Base-by-base conservation (phyloP, 2,113 vertebrate genomes). In the Rhizomys pruinosus region DNA sequence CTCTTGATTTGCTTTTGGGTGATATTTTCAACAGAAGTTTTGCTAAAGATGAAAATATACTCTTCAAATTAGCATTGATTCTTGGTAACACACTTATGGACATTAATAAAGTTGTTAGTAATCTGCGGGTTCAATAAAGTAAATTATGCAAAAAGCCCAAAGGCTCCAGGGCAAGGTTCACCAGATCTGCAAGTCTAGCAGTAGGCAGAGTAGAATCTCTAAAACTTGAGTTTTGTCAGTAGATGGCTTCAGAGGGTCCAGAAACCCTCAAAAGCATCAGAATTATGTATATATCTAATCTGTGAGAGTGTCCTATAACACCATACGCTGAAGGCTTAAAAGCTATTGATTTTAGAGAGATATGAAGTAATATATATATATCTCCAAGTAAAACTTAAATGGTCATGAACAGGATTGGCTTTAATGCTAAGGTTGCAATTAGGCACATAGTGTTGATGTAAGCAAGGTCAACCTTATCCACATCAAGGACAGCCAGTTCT, bases 371-470 rank as follows among this genome's bases (percentile, higher is more conserved):
- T 76, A 61, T 42, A 44, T 77, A 15, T 94, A 84, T 80, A 72
- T 92, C 69, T 47, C 47, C 85, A 82, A 85, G 44, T 84, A 76
- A 88, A 79, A 68, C 84, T 57, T 47, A 87, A 52, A 5, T 59
- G 64, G 37, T 29, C 71, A 13, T 76, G 77, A 64, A 94, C 47
- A 91, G 52, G 34, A 71, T 80, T 76, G 74, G 23, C 27, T 94
- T 89, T 92, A 80, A 76, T 84, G 42, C 78, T 79, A 92, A 69
- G 69, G 55, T 90, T 93, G 77, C 64, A 84, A 80, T 89, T 72
- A 92, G 78, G 66, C 29, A 16, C 68, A 29, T 52, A 52, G 11
- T 11, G 11, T 52, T 52, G 47, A 52, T 37, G 76, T 61, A 52
- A 7, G 52, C 10, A 29, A 61, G 68, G 74, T 37, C 61, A 78